A percentile compares a stretch with the other conserved stretches of the same genome.
Evolutionary conservation across 2,113 vertebrate genomes (phyloP).

Genomic region (Bostrychus sinensis): DNA sequence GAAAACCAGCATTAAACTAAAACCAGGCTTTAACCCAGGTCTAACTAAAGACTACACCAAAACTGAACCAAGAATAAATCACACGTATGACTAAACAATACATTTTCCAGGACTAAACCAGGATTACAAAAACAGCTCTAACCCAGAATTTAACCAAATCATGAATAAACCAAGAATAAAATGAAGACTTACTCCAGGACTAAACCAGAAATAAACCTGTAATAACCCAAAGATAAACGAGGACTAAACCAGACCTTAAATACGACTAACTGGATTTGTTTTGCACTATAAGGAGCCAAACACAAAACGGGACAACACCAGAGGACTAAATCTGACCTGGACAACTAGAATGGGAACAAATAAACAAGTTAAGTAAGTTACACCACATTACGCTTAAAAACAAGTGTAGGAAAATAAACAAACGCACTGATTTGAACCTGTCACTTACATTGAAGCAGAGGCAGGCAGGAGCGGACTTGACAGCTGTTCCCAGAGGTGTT

Average conservation of each 20-base stretch:
- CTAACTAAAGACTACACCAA: neutral
- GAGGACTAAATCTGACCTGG: too few species aligned
- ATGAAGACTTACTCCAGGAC: neutral
- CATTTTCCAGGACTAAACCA: neutral
- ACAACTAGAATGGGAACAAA: too few species aligned
- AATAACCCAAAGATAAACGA: neutral
- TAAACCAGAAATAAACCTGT: neutral
- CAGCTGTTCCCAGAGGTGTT: constrained; percentile 1
- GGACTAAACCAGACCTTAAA: too few species aligned
- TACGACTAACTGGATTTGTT: too few species aligned
- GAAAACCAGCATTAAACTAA: too few species aligned
- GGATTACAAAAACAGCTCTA: neutral
- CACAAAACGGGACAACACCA: too few species aligned
- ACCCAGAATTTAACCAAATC: neutral
- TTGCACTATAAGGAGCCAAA: too few species aligned
- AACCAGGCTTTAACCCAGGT: too few species aligned
- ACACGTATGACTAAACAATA: neutral
- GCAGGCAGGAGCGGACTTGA: neutral
- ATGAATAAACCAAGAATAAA: neutral
- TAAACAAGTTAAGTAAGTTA: too few species aligned
- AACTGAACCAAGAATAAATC: neutral
- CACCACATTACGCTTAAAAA: too few species aligned
- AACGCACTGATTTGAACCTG: neutral
- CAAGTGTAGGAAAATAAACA: neutral
- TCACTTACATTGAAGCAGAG: neutral